Evolutionary conservation across 2,113 vertebrate genomes (phyloP), one percentile per base, ranked within the genome.

Genomic region (Narcine bancroftii): DNA sequence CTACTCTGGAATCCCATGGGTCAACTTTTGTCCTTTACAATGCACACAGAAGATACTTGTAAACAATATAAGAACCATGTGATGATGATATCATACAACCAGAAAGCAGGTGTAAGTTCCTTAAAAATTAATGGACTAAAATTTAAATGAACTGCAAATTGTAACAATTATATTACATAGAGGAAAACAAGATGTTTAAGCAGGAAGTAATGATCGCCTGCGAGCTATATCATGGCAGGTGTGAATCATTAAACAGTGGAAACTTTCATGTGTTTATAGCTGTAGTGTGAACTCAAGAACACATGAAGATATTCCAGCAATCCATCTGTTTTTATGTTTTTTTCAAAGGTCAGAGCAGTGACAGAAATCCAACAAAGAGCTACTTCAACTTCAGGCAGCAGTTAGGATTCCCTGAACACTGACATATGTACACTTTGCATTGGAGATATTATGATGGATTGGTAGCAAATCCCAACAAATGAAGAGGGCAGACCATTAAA

Each of bases 221-320:
- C 39, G 71, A 91, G 89, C 66, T 47, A 47, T 69, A 45, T 1
- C 39, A 69, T 45, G 42, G 63, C 63, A 69, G 11, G 42, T 69
- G 45, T 24, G 11, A 47, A 47, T 29, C 24, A 33, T 69, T 65
- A 91, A 47, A 47, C 36, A 26, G 4, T 66, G 39, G 65, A 69
- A 91, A 91, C 39, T 91, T 66, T 69, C 33, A 91, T 26, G 66
- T 26, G 65, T 91, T 91, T 69, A n/a, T 91, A 91, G 47, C 63
- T 71, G 11, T 17, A 11, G 19, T 45, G 9, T 69, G 39, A 42
- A 63, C 56, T 39, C 85, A 60, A 65, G 39, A 36, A 47, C 71
- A 65, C 42, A 69, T 91, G 89, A 47, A 47, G 42, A 45, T 39
- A 69, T 9, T 42, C 39, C 39, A 69, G 65, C 3, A 47, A 4